Evolutionary conservation across 2,797 vertebrate species (phyloP), one percentile per base, ranked within the genome.

Genomic region (Scolopax rusticola): DNA sequence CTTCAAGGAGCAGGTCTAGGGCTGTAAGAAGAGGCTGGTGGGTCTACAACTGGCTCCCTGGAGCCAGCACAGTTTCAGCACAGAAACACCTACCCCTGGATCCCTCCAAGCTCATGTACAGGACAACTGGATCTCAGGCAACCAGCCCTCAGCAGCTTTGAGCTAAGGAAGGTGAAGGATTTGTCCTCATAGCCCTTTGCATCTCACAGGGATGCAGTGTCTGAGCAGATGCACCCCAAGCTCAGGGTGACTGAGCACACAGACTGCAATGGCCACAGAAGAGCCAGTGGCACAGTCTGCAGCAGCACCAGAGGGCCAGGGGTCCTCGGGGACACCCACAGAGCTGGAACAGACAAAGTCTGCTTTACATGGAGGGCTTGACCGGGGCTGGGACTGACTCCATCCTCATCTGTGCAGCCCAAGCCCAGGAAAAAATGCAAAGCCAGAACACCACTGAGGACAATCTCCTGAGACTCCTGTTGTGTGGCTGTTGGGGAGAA

Each of bases 101-200:
- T 25, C 15, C 12, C 23, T 60, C 38, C 71, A 47, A 69, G 50
- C 41, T 68, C n/a, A 41, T 18, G 48, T 8, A 43, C 8, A 20
- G 6, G 40, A 32, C 28, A 85, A n/a, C 21, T 73, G 67, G 53
- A 61, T 36, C n/a, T 64, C 65, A 61, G 65, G 36, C 28, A 73
- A 20, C 12, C 7, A 32, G 12, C 33, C 5, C 24, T 69, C 61
- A 78, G 71, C 60, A 83, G 15, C n/a, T 47, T 53, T 36, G 60
- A 82, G 28, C 41, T 20, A 61, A 65, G 21, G 23, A 20, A 54
- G 32, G 36, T 12, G 38, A 43, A 47, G 12, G 60, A n/a, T 77
- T 54, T 64, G 24, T 8, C 30, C 17, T 68, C 2, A 0, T 0
- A 0, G 20, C 50, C 36, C 40, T 68, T 77, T 63, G 45, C 69